phyloP scores from a whole-genome alignment of 2,113 vertebrate species.

The Illadopsis cleaveri region DNA sequence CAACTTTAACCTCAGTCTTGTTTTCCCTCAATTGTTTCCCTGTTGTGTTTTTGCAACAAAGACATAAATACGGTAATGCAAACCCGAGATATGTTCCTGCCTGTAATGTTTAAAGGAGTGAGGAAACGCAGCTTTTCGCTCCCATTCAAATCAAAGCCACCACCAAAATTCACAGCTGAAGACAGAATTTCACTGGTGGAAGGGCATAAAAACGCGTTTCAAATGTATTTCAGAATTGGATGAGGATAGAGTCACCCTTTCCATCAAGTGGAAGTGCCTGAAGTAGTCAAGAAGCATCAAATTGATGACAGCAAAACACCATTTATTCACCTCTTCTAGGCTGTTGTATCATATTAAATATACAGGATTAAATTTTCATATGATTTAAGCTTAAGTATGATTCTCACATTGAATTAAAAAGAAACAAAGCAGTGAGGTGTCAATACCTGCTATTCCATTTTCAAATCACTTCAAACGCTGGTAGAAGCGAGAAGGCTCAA shows the following conservation, averaged over 20 bases:
- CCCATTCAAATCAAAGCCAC: not conserved
- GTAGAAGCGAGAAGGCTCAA: not conserved
- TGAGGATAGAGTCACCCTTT: not conserved
- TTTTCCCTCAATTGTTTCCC: not conserved
- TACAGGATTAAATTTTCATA: not conserved
- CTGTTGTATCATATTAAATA: not conserved
- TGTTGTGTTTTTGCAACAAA: not conserved
- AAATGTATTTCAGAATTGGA: not conserved
- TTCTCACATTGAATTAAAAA: conserved; percentile 21
- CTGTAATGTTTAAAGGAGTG: not conserved
- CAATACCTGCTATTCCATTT: not conserved
- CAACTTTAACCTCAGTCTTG: not conserved
- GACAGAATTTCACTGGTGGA: not conserved
- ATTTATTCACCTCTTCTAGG: not conserved
- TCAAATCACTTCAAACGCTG: not conserved
- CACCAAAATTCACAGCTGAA: not conserved
- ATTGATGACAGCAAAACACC: not conserved
- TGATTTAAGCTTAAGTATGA: not conserved
- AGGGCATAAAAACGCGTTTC: not conserved
- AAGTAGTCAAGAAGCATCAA: not conserved
- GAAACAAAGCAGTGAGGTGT: not conserved
- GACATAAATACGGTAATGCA: not conserved
- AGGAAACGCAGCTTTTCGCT: rapidly evolving
- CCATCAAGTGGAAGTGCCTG: not conserved
- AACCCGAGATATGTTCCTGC: not conserved